Conservation (phyloP, 2,888 invertebrate genomes). For the Liposcelis brunnea region DNA sequence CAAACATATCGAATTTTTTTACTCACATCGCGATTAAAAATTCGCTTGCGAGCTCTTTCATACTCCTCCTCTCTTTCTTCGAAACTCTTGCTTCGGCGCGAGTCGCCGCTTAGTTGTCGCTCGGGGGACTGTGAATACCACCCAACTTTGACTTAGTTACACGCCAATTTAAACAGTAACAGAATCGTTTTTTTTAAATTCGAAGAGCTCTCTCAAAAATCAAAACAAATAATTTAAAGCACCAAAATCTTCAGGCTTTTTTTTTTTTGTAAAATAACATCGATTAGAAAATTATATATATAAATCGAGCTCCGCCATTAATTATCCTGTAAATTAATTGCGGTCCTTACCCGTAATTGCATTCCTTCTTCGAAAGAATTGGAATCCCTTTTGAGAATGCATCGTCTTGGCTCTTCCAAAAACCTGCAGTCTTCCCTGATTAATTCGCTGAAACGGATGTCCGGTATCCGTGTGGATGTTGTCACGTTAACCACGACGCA, state of each 20-base stretch:
- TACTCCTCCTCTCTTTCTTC: conserved; percentile 87
- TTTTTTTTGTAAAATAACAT: not conserved
- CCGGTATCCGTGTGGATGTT: conserved; percentile 46
- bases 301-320: no score
- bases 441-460: conserved; percentile 51
- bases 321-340: not conserved
- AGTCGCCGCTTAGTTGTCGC: conserved; percentile 40
- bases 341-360: conserved; percentile 19
- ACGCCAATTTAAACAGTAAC: conserved; percentile 3
- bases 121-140: conserved; percentile 34
- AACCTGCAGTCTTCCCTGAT: conserved; percentile 32
- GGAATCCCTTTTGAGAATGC: conserved; percentile 67
- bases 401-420: conserved; percentile 50
- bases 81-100: conserved; percentile 62
- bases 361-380: conserved; percentile 50
- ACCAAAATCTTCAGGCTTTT: conserved; percentile 9
- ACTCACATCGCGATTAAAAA: conserved; percentile 46
- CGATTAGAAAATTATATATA: not conserved
- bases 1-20: not conserved
- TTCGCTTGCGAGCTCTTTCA: conserved; percentile 65
- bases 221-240: conserved; percentile 7
- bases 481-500: conserved; percentile 75
- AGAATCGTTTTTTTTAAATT: not conserved
- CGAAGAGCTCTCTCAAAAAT: not conserved
- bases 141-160: conserved; percentile 4